A percentile compares a stretch with the other conserved stretches of the same genome.
Conservation (phyloP, 1,140 invertebrate genomes). For the Drosophila albomicans region DNA sequence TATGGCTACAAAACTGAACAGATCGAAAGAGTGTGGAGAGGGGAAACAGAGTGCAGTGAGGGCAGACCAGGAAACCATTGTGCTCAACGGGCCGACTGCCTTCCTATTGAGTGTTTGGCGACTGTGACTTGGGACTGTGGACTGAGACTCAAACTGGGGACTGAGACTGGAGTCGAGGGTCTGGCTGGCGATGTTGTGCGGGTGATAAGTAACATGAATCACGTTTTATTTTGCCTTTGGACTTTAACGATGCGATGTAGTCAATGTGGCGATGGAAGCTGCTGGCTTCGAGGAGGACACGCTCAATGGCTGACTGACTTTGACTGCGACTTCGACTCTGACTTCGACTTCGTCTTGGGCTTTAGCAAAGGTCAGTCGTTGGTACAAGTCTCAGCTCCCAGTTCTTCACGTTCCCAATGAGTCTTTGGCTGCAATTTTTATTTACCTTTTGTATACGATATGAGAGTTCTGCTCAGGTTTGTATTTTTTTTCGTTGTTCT, state of each 20-base stretch:
- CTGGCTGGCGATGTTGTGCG: constrained; percentile 70
- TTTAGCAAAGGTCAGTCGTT: constrained; percentile 63
- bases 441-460: constrained; percentile 78
- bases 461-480: constrained; percentile 53
- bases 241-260: constrained; percentile 81
- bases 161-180: constrained; percentile 8
- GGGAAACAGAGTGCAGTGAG: neutral
- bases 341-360: constrained; percentile 10
- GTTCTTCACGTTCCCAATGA: constrained; percentile 33
- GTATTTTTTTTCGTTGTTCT: neutral
- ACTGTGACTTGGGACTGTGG: constrained; percentile 1
- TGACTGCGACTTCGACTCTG: constrained; percentile 31
- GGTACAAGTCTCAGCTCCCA: constrained; percentile 34
- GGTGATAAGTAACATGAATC: constrained; percentile 83
- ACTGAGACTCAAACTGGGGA: constrained; percentile 3
- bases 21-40: constrained; percentile 14
- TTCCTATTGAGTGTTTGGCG: constrained; percentile 25
- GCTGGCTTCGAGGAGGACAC: constrained; percentile 3
- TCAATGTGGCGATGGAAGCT: constrained; percentile 31
- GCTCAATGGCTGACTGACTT: constrained; percentile 70
- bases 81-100: constrained; percentile 40
- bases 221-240: constrained; percentile 82
- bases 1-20: constrained; percentile 29
- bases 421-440: constrained; percentile 69
- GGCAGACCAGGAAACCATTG: constrained; percentile 70